Evolutionary conservation across 2,797 vertebrate species (phyloP).

Genomic region (Cottoperca gobio): DNA sequence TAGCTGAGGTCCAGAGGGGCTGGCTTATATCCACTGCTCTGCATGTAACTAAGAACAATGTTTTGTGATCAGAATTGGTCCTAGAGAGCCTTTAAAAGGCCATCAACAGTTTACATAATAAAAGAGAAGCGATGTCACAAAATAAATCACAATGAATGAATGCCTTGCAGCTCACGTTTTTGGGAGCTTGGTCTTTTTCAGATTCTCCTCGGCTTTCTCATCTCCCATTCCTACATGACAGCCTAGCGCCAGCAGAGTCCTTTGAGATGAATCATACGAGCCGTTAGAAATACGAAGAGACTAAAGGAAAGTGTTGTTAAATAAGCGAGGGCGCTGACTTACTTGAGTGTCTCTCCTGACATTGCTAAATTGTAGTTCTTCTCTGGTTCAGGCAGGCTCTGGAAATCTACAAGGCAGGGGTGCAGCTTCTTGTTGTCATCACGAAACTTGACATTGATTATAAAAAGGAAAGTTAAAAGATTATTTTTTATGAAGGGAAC

Average conservation of each 20-base stretch:
- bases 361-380: slow-evolving; percentile 95
- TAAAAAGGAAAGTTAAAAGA: not conserved
- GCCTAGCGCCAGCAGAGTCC: slow-evolving; percentile 92
- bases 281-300: slow-evolving; percentile 25
- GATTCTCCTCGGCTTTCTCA: slow-evolving; percentile 95
- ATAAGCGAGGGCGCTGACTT: slow-evolving; percentile 56
- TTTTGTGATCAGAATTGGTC: slow-evolving; percentile 20
- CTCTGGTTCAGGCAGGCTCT: slow-evolving; percentile 92
- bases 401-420: slow-evolving; percentile 92
- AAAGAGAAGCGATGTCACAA: not conserved
- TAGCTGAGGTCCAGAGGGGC: slow-evolving; percentile 93
- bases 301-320: not conserved
- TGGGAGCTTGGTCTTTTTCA: slow-evolving; percentile 93
- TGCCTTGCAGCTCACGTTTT: slow-evolving; percentile 87
- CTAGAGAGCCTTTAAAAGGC: not conserved
- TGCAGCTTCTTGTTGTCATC: slow-evolving; percentile 95
- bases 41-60: slow-evolving; percentile 85
- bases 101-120: not conserved
- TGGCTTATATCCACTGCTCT: slow-evolving; percentile 92
- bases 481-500: not conserved
- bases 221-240: slow-evolving; percentile 97
- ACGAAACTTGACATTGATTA: slow-evolving; percentile 84
- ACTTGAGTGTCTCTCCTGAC: slow-evolving; percentile 97
- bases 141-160: not conserved
- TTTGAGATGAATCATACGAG: slow-evolving; percentile 59